Conservation (phyloP, 2,797 vertebrate species). For the Semotilus atromaculatus region DNA sequence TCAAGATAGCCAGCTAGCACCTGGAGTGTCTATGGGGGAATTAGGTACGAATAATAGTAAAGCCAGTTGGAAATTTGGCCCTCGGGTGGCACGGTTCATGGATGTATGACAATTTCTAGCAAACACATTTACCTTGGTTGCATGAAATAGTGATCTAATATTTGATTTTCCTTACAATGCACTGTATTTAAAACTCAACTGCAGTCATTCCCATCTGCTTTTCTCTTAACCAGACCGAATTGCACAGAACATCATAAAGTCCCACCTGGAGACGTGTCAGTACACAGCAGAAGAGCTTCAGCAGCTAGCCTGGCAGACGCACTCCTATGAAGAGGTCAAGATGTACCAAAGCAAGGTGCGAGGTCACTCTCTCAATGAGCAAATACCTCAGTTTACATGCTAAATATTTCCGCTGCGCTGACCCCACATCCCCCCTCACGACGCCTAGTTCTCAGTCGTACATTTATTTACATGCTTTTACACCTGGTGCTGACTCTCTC, state of each 20-base stretch:
- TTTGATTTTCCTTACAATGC: background rate
- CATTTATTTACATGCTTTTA: slow-evolving; percentile 29
- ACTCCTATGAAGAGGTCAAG: slow-evolving; percentile 98
- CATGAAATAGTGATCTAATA: background rate
- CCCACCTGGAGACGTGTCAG: slow-evolving; percentile 98
- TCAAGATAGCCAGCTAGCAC: slow-evolving; percentile 92
- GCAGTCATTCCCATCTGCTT: background rate
- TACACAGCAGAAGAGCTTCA: slow-evolving; percentile 97
- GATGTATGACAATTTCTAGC: background rate
- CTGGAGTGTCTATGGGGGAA: slow-evolving; percentile 93
- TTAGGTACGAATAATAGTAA: slow-evolving; percentile 82
- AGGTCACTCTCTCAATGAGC: background rate
- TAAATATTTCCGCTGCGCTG: background rate
- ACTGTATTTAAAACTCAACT: background rate
- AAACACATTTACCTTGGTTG: background rate
- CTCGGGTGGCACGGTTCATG: background rate
- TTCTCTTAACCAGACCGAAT: slow-evolving; percentile 86
- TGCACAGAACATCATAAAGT: slow-evolving; percentile 99
- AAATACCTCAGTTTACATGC: background rate
- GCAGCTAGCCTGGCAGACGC: slow-evolving; percentile 98
- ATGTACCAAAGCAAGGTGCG: slow-evolving; percentile 98
- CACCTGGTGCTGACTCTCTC: slow-evolving; percentile 10
- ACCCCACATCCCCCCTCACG: background rate
- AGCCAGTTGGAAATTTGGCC: background rate
- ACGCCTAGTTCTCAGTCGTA: background rate